A percentile compares a stretch with the other conserved stretches of the same genome.
Conservation (phyloP, 2,888 invertebrate genomes). For the Aphodius sticticus region DNA sequence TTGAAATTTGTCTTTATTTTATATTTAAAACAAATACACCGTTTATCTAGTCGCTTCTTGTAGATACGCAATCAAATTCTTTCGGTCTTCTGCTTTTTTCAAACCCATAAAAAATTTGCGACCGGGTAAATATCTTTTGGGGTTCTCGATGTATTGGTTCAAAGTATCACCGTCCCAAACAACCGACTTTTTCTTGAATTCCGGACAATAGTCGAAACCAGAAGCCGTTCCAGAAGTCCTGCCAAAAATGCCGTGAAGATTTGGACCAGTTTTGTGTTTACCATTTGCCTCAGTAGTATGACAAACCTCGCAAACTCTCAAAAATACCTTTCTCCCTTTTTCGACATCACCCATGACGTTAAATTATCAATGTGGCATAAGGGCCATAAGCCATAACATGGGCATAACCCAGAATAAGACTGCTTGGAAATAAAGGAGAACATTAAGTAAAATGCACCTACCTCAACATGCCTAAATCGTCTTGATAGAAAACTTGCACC, state of each 20-base stretch:
- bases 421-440: too few relatives aligned
- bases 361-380: too few relatives aligned
- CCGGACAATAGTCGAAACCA: conserved; percentile 69
- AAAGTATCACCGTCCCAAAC: conserved; percentile 72
- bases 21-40: too few relatives aligned
- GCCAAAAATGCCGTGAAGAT: conserved; percentile 72
- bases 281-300: conserved; percentile 73
- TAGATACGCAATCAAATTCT: conserved; percentile 73
- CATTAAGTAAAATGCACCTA: too few relatives aligned
- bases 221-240: conserved; percentile 53
- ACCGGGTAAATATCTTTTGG: conserved; percentile 77
- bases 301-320: conserved; percentile 72
- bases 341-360: conserved; percentile 63
- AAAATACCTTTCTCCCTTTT: conserved; percentile 74
- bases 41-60: conserved; percentile 51
- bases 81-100: conserved; percentile 72
- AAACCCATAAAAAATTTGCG: conserved; percentile 77
- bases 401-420: too few relatives aligned
- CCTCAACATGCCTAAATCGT: too few relatives aligned
- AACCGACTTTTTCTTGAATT: conserved; percentile 70
- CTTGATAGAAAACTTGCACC: too few relatives aligned
- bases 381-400: too few relatives aligned
- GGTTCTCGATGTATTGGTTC: conserved; percentile 72
- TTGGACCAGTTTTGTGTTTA: conserved; percentile 75
- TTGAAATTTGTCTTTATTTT: too few relatives aligned